A percentile compares a stretch with the other conserved stretches of the same genome.
These are phyloP conservation scores for Bombus breviceps DNA, from an alignment of 1,140 invertebrate genomes.

Conservation along the genomic window DNA sequence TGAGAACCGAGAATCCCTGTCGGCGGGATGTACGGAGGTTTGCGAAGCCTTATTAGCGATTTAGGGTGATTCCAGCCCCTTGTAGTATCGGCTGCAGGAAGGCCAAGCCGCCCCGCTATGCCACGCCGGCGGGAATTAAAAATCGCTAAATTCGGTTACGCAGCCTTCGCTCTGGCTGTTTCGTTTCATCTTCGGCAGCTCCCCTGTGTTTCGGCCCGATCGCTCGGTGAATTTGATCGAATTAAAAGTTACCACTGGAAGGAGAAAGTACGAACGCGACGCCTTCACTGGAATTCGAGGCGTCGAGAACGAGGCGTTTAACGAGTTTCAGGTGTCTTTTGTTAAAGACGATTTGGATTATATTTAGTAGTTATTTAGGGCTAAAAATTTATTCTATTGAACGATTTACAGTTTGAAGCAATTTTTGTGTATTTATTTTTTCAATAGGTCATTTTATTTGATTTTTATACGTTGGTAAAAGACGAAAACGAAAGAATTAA, in stretches of 20 bases:
- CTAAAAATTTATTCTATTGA: too few species aligned
- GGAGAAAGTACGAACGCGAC: neutral
- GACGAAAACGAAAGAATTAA: too few species aligned
- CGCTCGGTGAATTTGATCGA: conserved; percentile 56
- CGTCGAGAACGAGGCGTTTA: neutral
- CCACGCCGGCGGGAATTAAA: conserved; percentile 76
- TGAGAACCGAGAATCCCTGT: conserved; percentile 78
- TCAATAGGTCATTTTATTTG: too few species aligned
- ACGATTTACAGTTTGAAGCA: too few species aligned
- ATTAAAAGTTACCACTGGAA: conserved; percentile 62
- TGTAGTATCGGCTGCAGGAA: conserved; percentile 67
- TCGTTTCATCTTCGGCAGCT: conserved; percentile 58
- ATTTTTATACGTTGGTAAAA: too few species aligned
- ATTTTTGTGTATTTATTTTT: too few species aligned
- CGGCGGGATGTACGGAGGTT: conserved; percentile 77
- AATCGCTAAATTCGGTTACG: conserved; percentile 80
- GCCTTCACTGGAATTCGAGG: neutral
- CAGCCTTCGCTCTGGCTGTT: conserved; percentile 55
- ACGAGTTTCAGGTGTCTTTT: neutral
- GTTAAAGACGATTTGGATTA: neutral
- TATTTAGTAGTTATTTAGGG: too few species aligned
- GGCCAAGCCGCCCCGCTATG: conserved; percentile 32
- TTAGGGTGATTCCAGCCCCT: conserved; percentile 71
- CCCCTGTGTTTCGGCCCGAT: conserved; percentile 54
- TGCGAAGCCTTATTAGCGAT: conserved; percentile 79